phyloP scores from a whole-genome alignment of 2,888 invertebrate genomes.

The Dichetophora obliterata region DNA sequence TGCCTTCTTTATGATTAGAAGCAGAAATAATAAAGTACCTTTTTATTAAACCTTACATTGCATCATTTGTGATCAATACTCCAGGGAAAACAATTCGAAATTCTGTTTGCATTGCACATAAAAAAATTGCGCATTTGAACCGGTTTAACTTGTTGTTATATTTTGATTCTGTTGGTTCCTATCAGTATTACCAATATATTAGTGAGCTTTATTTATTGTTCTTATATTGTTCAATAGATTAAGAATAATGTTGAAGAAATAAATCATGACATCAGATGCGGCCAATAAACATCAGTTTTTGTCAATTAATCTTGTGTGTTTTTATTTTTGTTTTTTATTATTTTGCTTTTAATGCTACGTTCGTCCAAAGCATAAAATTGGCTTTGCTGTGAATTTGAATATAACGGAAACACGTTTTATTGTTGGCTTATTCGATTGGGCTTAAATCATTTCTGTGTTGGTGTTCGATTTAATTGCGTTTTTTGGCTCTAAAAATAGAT shows the following conservation, averaged over 20 bases:
- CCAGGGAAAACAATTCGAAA: too few relatives aligned
- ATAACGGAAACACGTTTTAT: background rate
- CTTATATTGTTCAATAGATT: background rate
- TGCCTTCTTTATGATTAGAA: background rate
- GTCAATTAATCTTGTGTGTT: slow-evolving; percentile 5
- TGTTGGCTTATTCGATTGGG: background rate
- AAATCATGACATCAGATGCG: slow-evolving; percentile 38
- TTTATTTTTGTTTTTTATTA: background rate
- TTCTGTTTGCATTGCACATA: background rate
- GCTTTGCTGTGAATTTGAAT: background rate
- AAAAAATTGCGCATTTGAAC: background rate
- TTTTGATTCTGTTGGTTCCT: background rate
- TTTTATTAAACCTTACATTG: too few relatives aligned
- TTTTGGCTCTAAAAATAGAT: too few relatives aligned
- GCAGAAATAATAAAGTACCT: too few relatives aligned
- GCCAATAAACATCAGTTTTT: background rate
- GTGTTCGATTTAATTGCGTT: too few relatives aligned
- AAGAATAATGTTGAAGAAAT: background rate
- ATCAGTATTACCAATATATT: background rate
- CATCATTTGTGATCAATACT: too few relatives aligned
- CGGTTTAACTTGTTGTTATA: background rate
- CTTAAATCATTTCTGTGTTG: background rate
- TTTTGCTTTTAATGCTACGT: background rate
- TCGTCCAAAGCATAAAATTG: background rate
- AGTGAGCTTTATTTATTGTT: background rate